Percentiles rank a stretch among this genome's conserved stretches.
Conservation (phyloP, 2,113 vertebrate species). For the Cebus imitator region DNA sequence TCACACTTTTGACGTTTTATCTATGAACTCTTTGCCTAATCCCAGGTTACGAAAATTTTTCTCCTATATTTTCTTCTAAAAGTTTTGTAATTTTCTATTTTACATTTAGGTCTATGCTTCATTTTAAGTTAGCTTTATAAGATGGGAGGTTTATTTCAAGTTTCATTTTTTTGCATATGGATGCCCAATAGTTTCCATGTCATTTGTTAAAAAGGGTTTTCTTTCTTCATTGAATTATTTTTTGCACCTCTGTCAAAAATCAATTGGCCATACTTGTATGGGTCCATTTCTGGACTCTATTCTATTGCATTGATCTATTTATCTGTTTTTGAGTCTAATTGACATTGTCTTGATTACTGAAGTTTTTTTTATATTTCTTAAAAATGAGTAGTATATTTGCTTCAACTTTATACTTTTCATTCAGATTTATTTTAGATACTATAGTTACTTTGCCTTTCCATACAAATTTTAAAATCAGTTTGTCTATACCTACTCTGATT, state of each 20-base stretch:
- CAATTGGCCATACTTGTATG: not conserved
- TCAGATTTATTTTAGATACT: not conserved
- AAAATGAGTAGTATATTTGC: not conserved
- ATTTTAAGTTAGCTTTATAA: not conserved
- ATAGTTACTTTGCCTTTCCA: not conserved
- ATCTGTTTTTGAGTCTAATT: not conserved
- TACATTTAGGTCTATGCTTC: not conserved
- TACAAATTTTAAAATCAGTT: not conserved
- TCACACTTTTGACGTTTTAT: not conserved
- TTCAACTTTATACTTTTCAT: not conserved
- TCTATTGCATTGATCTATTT: not conserved
- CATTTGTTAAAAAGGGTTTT: not conserved
- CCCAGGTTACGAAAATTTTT: not conserved
- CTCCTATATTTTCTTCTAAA: not conserved
- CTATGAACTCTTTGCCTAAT: not conserved
- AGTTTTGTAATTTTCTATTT: not conserved
- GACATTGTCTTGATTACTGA: not conserved
- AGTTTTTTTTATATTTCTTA: not conserved
- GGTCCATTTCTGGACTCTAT: not conserved
- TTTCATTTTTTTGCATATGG: not conserved
- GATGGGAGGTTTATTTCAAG: not conserved
- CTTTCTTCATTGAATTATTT: not conserved
- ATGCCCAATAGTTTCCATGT: not conserved
- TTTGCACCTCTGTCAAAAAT: not conserved
- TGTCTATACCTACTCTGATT: not conserved